Percentiles rank a stretch among this genome's conserved stretches.
Evolutionary conservation across 2,888 invertebrate genomes (phyloP).

Genomic region (Bembecia ichneumoniformis): DNA sequence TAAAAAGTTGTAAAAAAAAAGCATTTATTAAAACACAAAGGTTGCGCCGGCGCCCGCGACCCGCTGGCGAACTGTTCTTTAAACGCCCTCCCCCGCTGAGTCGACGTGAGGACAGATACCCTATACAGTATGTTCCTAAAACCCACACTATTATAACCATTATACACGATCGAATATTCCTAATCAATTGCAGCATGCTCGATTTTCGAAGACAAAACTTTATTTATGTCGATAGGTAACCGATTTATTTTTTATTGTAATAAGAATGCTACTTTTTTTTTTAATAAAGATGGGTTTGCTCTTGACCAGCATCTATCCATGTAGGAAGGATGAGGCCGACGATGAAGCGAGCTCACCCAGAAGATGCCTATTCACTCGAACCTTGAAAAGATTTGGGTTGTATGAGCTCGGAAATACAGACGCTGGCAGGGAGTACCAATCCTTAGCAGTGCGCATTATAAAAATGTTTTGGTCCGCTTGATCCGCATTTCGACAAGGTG

Average conservation of each 20-base stretch:
- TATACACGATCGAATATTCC: neutral
- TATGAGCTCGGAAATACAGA: too few relatives aligned
- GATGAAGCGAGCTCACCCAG: too few relatives aligned
- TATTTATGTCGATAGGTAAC: neutral
- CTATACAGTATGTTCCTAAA: constrained; percentile 23
- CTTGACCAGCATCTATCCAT: too few relatives aligned
- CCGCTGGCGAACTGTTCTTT: constrained; percentile 51
- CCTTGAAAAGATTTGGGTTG: too few relatives aligned
- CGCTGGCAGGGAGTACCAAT: too few relatives aligned
- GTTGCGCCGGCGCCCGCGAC: constrained; percentile 61
- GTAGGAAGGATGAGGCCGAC: too few relatives aligned
- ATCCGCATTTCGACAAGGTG: too few relatives aligned
- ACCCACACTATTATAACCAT: neutral
- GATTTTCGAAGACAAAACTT: neutral
- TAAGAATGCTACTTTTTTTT: too few relatives aligned
- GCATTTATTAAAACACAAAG: constrained; percentile 34
- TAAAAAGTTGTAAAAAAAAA: constrained; percentile 10
- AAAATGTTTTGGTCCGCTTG: too few relatives aligned
- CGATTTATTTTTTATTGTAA: neutral
- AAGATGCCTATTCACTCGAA: too few relatives aligned
- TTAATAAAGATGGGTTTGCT: too few relatives aligned
- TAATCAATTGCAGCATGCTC: neutral
- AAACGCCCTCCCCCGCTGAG: constrained; percentile 55
- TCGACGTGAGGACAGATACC: constrained; percentile 21
- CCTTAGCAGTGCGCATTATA: too few relatives aligned